Evolutionary conservation across 2,888 invertebrate species (phyloP).

Genomic region (Theodoxus fluviatilis): DNA sequence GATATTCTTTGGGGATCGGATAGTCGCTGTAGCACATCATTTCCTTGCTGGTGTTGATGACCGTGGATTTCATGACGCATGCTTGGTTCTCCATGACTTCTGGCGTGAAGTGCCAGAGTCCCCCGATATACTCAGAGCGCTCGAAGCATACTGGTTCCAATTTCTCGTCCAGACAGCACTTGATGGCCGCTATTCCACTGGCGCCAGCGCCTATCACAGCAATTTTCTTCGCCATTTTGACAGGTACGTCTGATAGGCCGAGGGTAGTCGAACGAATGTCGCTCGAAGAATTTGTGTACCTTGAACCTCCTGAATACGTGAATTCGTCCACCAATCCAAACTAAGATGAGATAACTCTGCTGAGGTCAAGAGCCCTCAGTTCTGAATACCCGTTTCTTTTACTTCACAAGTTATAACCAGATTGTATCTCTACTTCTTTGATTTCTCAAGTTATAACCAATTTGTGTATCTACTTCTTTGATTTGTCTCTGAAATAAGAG

Average conservation of each 20-base stretch:
- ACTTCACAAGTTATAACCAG: too few relatives aligned
- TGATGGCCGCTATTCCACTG: conserved; percentile 54
- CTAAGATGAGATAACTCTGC: too few relatives aligned
- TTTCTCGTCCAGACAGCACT: conserved; percentile 56
- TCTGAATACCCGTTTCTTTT: too few relatives aligned
- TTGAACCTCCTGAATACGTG: too few relatives aligned
- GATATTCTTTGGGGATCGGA: conserved; percentile 61
- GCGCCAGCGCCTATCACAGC: conserved; percentile 55
- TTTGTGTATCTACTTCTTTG: too few relatives aligned
- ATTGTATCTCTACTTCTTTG: too few relatives aligned
- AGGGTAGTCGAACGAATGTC: too few relatives aligned
- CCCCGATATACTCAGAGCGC: conserved; percentile 53
- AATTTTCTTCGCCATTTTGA: conserved; percentile 36
- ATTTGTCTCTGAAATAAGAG: too few relatives aligned
- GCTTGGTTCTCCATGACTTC: conserved; percentile 44
- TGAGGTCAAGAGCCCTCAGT: too few relatives aligned
- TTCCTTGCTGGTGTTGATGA: conserved; percentile 61
- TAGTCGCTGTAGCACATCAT: conserved; percentile 64
- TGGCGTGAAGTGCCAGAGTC: conserved; percentile 57
- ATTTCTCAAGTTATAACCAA: too few relatives aligned
- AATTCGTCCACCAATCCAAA: too few relatives aligned
- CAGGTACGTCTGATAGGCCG: background rate
- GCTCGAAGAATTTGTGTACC: too few relatives aligned
- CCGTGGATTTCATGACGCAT: conserved; percentile 59
- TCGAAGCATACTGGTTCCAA: conserved; percentile 58